Evolutionary conservation across 92 coral and sea anemone species (phyloP).

Genomic region (Micromussa lordhowensis): DNA sequence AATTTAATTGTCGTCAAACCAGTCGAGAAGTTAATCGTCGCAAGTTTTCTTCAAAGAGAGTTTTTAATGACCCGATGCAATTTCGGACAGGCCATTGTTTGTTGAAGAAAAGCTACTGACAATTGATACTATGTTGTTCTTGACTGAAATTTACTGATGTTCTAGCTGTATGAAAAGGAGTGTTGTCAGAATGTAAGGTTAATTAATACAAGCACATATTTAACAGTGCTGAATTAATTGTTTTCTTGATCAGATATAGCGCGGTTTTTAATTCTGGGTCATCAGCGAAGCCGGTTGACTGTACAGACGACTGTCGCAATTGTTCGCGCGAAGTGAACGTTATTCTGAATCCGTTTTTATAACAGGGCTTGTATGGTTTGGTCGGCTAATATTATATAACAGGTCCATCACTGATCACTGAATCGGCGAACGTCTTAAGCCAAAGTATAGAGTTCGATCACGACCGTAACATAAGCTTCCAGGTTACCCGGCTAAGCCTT

Average conservation of each 20-base stretch:
- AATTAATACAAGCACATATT: background rate
- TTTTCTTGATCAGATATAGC: background rate
- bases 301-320: background rate
- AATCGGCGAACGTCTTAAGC: background rate
- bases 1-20: background rate
- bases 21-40: background rate
- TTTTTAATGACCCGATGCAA: background rate
- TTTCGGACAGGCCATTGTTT: background rate
- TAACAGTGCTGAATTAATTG: background rate
- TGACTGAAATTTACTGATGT: background rate
- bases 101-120: background rate
- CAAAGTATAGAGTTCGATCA: background rate
- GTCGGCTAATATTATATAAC: background rate
- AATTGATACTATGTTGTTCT: background rate
- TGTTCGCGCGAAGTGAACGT: background rate
- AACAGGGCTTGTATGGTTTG: background rate
- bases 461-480: too few species aligned
- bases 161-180: background rate
- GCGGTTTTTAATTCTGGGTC: background rate
- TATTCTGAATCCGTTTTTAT: background rate
- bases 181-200: background rate
- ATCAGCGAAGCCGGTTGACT: background rate
- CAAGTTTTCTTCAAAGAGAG: background rate
- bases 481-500: background rate
- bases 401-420: background rate